phyloP scores from a whole-genome alignment of 2,888 invertebrate species.

The Synergus umbraculus region DNA sequence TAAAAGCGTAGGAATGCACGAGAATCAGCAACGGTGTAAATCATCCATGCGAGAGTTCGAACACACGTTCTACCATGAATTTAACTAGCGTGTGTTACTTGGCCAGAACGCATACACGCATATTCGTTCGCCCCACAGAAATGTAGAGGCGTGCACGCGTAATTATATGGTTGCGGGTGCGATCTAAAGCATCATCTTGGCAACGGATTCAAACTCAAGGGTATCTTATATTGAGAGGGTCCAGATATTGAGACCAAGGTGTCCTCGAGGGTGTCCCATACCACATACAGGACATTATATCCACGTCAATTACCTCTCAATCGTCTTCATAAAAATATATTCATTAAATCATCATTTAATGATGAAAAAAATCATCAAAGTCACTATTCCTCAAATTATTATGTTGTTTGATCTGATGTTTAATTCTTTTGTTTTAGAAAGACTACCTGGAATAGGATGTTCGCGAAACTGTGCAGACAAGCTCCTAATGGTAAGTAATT shows the following conservation, averaged over 20 bases:
- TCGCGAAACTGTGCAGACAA: slow-evolving; percentile 66
- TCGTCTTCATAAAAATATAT: too few relatives aligned
- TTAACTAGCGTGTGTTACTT: slow-evolving; percentile 32
- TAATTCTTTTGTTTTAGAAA: slow-evolving; percentile 44
- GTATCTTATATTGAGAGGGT: slow-evolving; percentile 21
- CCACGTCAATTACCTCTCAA: too few relatives aligned
- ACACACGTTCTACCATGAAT: slow-evolving; percentile 41
- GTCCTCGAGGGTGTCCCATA: background rate
- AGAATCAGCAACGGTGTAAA: slow-evolving; percentile 63
- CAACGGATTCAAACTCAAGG: slow-evolving; percentile 25
- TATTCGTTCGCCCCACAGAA: slow-evolving; percentile 43
- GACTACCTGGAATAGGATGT: slow-evolving; percentile 57
- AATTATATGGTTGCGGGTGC: slow-evolving; percentile 64
- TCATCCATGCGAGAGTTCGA: slow-evolving; percentile 56
- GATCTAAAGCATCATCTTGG: slow-evolving; percentile 53
- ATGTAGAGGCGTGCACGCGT: slow-evolving; percentile 57
- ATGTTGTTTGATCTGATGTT: background rate
- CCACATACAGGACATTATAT: too few relatives aligned
- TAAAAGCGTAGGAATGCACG: slow-evolving; percentile 54
- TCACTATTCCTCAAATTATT: too few relatives aligned
- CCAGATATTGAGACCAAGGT: slow-evolving; percentile 8
- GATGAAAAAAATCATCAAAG: too few relatives aligned
- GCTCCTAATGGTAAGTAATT: slow-evolving; percentile 60
- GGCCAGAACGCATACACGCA: slow-evolving; percentile 13
- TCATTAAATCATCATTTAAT: too few relatives aligned